Evolutionary conservation across 2,797 vertebrate species (phyloP).

Genomic region (Phyllotis vaccarum): DNA sequence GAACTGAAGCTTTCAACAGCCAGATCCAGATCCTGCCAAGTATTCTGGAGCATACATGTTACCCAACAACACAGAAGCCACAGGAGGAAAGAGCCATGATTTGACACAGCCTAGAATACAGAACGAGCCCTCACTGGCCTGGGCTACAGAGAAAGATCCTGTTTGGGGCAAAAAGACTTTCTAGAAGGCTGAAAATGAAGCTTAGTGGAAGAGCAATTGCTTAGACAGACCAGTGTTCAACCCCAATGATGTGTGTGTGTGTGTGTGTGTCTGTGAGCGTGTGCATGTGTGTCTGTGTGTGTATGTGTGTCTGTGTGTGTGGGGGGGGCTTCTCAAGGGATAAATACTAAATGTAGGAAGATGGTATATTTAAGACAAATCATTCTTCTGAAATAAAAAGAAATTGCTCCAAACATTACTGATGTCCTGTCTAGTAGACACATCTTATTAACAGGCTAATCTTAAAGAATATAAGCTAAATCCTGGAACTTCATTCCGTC

Average conservation of each 20-base stretch:
- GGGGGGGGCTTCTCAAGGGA: neutral
- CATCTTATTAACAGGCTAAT: neutral
- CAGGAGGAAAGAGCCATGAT: neutral
- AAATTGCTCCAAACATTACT: slow-evolving; percentile 11
- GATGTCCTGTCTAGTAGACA: neutral
- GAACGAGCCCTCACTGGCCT: neutral
- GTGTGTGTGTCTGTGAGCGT: accelerated
- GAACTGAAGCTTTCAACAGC: slow-evolving; percentile 37
- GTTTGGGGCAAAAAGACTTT: neutral
- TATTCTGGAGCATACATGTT: neutral
- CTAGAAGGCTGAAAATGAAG: neutral
- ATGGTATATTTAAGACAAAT: slow-evolving; percentile 19
- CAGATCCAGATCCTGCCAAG: neutral
- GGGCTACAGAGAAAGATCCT: neutral
- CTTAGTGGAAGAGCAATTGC: neutral
- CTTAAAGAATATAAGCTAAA: slow-evolving; percentile 21
- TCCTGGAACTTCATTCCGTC: neutral
- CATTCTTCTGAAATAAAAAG: slow-evolving; percentile 9
- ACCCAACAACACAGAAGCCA: neutral
- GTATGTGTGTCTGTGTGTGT: accelerated
- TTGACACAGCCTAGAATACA: neutral
- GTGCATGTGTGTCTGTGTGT: no score
- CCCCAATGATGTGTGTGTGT: neutral
- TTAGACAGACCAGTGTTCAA: neutral
- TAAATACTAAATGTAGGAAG: slow-evolving; percentile 29